phyloP scores from a whole-genome alignment of 2,888 invertebrate genomes.

The Thereva unica region DNA sequence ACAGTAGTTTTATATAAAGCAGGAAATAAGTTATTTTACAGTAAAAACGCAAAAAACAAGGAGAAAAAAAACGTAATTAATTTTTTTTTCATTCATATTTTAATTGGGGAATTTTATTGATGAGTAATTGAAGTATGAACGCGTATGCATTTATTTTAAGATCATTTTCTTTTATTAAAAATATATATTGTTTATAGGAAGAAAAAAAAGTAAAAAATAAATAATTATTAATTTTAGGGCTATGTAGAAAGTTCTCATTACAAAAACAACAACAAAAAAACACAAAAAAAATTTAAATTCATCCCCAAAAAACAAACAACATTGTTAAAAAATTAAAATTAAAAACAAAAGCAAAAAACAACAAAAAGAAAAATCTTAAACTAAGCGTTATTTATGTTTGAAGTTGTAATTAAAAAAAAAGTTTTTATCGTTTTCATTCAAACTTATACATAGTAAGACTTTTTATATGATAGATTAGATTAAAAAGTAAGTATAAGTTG shows the following conservation, averaged over 20 bases:
- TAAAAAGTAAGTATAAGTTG: constrained; percentile 27
- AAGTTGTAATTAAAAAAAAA: constrained; percentile 1
- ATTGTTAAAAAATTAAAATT: constrained; percentile 19
- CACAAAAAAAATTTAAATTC: constrained; percentile 22
- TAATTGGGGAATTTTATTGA: too few relatives aligned
- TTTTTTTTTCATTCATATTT: not conserved
- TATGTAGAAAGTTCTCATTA: too few relatives aligned
- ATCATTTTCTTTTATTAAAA: too few relatives aligned
- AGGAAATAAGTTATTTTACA: not conserved
- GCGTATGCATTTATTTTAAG: too few relatives aligned
- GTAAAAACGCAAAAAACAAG: constrained; percentile 14
- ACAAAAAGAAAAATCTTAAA: constrained; percentile 6
- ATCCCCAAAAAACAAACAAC: constrained; percentile 2
- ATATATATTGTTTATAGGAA: too few relatives aligned
- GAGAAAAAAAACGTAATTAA: not conserved
- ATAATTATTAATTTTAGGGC: too few relatives aligned
- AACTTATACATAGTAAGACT: constrained; percentile 20
- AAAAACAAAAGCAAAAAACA: constrained; percentile 4
- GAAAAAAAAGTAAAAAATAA: too few relatives aligned
- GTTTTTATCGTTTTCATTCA: constrained; percentile 22
- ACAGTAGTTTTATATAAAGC: constrained; percentile 16
- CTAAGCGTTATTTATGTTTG: not conserved
- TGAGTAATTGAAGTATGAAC: too few relatives aligned
- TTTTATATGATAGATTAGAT: constrained; percentile 28
- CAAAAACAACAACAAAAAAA: constrained; percentile 15